phyloP scores from a whole-genome alignment of 1,140 invertebrate genomes.

The Drosophila athabasca region DNA sequence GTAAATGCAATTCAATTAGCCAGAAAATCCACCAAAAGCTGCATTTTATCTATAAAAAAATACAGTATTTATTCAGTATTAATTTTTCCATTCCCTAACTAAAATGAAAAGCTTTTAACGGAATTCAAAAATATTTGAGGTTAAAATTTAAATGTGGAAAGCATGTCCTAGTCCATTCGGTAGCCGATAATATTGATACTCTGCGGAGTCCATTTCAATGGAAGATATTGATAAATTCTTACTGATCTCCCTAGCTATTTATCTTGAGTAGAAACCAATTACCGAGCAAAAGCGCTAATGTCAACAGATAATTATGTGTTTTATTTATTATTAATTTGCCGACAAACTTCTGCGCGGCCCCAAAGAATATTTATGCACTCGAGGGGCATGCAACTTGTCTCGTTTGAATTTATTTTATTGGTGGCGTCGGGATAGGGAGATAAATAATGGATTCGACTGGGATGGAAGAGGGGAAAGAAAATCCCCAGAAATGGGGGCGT shows the following conservation, averaged over 20 bases:
- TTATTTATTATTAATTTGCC: slow-evolving; percentile 44
- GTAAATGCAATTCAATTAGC: background rate
- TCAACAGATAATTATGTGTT: slow-evolving; percentile 48
- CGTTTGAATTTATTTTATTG: slow-evolving; percentile 70
- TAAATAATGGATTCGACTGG: slow-evolving; percentile 37
- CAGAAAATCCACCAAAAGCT: background rate
- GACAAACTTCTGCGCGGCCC: slow-evolving; percentile 40
- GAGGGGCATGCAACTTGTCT: slow-evolving; percentile 49
- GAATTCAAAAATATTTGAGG: too few species aligned
- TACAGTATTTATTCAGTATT: background rate
- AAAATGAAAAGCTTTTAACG: too few species aligned
- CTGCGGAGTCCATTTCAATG: too few species aligned
- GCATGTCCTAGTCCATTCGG: too few species aligned
- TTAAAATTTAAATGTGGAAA: too few species aligned
- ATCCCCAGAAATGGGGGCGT: slow-evolving; percentile 49
- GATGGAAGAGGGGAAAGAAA: slow-evolving; percentile 4
- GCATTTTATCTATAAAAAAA: too few species aligned
- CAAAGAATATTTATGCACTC: slow-evolving; percentile 63
- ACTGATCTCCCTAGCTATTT: too few species aligned
- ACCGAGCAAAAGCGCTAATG: slow-evolving; percentile 37
- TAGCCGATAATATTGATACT: too few species aligned
- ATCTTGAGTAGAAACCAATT: slow-evolving; percentile 22
- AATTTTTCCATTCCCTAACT: too few species aligned
- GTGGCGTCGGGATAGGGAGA: slow-evolving; percentile 42
- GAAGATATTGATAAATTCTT: too few species aligned